Percentiles rank a stretch among this genome's conserved stretches.
Conservation (phyloP, 2,113 vertebrate species). For the Halcyon senegalensis region DNA sequence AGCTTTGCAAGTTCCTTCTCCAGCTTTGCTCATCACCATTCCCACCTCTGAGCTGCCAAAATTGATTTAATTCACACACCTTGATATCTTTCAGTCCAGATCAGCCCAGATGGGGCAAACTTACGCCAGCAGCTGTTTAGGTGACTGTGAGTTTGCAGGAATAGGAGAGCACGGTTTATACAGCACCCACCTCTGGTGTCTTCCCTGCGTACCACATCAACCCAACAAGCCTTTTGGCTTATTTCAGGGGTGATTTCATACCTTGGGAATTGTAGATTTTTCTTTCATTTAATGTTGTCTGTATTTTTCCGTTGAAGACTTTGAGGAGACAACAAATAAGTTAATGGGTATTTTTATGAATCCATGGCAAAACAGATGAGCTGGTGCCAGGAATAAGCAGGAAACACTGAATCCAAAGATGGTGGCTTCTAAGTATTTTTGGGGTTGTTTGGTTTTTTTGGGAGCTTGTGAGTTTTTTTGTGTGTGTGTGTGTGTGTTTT, state of each 20-base stretch:
- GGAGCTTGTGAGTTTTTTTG: no score
- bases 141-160: neutral
- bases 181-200: no score
- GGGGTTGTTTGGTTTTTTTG: neutral
- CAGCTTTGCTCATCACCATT: neutral
- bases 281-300: neutral
- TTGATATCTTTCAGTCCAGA: neutral
- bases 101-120: neutral
- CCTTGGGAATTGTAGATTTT: neutral
- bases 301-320: neutral
- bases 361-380: neutral
- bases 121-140: neutral
- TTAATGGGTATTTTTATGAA: neutral
- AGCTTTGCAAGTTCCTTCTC: neutral
- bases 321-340: neutral
- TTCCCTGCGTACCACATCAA: neutral
- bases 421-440: neutral
- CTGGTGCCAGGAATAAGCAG: neutral
- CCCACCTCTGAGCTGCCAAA: neutral
- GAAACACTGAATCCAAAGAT: neutral
- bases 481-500: no score
- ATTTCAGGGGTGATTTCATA: neutral
- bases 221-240: neutral
- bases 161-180: neutral
- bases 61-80: accelerated